phyloP scores from a whole-genome alignment of 2,113 vertebrate species.

The Cephalopholis sonnerati region DNA sequence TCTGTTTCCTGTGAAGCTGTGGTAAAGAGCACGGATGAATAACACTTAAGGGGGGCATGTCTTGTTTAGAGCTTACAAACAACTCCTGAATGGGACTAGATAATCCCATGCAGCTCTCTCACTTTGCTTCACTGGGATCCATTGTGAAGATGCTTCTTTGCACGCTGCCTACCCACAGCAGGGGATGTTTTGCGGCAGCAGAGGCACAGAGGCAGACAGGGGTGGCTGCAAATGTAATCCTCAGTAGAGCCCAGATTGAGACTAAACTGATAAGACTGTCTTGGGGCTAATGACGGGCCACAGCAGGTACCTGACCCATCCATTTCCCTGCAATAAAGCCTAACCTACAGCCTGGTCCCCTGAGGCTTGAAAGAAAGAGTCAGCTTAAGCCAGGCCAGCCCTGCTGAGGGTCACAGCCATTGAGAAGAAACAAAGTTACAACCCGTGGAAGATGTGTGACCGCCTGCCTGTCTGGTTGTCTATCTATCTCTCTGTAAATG shows the following conservation, averaged over 20 bases:
- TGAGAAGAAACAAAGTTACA: slow-evolving; percentile 52
- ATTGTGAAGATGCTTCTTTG: slow-evolving; percentile 61
- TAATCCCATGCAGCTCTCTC: slow-evolving; percentile 67
- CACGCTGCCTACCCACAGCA: slow-evolving; percentile 37
- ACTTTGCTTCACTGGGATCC: slow-evolving; percentile 48
- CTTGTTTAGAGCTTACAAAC: slow-evolving; percentile 68
- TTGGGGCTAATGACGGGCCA: slow-evolving; percentile 79
- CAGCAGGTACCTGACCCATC: slow-evolving; percentile 80
- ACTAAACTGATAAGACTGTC: slow-evolving; percentile 71
- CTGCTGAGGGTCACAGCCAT: slow-evolving; percentile 73
- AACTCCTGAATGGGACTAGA: slow-evolving; percentile 61
- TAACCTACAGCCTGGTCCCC: slow-evolving; percentile 66
- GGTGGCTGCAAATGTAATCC: slow-evolving; percentile 69
- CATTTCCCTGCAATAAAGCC: slow-evolving; percentile 84
- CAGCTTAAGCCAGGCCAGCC: slow-evolving; percentile 32
- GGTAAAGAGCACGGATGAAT: slow-evolving; percentile 53
- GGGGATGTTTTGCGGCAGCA: slow-evolving; percentile 55
- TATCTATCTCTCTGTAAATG: slow-evolving; percentile 46
- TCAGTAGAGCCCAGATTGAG: slow-evolving; percentile 67
- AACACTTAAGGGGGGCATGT: slow-evolving; percentile 48
- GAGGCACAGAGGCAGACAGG: slow-evolving; percentile 46
- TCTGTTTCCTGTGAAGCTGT: slow-evolving; percentile 70
- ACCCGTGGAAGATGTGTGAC: slow-evolving; percentile 15
- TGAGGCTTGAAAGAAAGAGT: slow-evolving; percentile 78
- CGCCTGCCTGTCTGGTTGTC: slow-evolving; percentile 33